These are phyloP conservation scores for Hemithea aestivaria DNA, from an alignment of 2,888 invertebrate species.

Conservation along the genomic window DNA sequence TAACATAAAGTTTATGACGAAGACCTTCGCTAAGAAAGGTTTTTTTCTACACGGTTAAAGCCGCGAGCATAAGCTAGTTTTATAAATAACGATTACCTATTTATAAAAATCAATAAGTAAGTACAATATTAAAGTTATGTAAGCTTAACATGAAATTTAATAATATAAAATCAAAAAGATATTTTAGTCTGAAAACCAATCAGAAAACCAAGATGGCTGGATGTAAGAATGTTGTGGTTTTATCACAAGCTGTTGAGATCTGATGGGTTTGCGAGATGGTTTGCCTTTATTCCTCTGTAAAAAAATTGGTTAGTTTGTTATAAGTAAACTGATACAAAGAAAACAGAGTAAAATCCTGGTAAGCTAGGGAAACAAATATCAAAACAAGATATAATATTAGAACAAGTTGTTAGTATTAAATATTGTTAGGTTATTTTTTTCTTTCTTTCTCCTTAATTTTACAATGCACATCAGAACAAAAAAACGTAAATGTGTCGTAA, in stretches of 20 bases:
- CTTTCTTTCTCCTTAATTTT: no score
- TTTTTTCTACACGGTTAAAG: no score
- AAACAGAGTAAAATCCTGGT: slow-evolving; percentile 8
- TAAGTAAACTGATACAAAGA: slow-evolving; percentile 1
- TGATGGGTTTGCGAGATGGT: slow-evolving; percentile 34
- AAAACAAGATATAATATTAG: neutral
- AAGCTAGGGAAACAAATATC: slow-evolving; percentile 8
- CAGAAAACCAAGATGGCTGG: slow-evolving; percentile 37
- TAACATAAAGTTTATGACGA: no score
- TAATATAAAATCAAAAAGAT: no score
- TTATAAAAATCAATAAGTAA: neutral
- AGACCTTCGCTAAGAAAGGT: no score
- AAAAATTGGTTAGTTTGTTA: slow-evolving; percentile 21
- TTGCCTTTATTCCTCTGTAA: slow-evolving; percentile 58
- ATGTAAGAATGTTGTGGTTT: slow-evolving; percentile 21
- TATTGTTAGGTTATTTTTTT: no score
- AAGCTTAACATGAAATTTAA: no score
- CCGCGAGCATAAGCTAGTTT: no score
- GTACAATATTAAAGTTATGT: slow-evolving; percentile 12
- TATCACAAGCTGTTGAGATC: slow-evolving; percentile 39
- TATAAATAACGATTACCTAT: no score
- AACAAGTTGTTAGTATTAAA: no score
- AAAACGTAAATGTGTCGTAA: no score
- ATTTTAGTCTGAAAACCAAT: slow-evolving; percentile 20
- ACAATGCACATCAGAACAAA: no score